A percentile compares a stretch with the other conserved stretches of the same genome.
These are phyloP conservation scores for Philopotamus ludificatus DNA, from an alignment of 1,140 invertebrate species.

Conservation along the genomic window DNA sequence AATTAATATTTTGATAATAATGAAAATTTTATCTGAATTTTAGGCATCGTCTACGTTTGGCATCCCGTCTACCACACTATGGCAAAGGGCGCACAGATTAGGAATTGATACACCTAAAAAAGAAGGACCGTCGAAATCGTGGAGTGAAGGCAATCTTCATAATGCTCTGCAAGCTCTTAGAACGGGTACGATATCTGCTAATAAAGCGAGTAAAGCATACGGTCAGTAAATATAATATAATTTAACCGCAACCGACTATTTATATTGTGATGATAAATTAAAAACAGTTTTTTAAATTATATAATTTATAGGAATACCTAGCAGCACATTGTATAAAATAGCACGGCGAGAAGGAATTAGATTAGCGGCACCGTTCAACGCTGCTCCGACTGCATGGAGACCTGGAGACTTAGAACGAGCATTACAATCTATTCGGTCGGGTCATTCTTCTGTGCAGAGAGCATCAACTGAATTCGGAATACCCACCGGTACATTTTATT, in stretches of 20 bases:
- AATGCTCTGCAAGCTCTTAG: constrained; percentile 76
- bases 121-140: constrained; percentile 80
- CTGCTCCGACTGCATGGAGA: constrained; percentile 85
- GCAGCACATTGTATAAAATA: constrained; percentile 87
- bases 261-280: constrained; percentile 5
- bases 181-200: constrained; percentile 81
- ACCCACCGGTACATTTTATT: constrained; percentile 60
- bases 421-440: constrained; percentile 77
- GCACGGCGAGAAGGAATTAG: constrained; percentile 84
- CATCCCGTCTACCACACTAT: constrained; percentile 85
- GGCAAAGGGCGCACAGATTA: constrained; percentile 82
- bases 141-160: constrained; percentile 82
- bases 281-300: too few relatives aligned
- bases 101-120: constrained; percentile 89
- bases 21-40: constrained; percentile 1
- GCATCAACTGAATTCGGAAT: constrained; percentile 83
- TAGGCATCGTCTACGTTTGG: constrained; percentile 75
- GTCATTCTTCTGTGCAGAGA: constrained; percentile 80
- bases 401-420: constrained; percentile 80
- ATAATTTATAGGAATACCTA: constrained; percentile 67
- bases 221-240: constrained; percentile 51
- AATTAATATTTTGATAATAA: constrained; percentile 1
- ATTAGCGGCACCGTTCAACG: constrained; percentile 83
- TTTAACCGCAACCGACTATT: not conserved
- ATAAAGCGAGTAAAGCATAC: constrained; percentile 89